phyloP scores from a whole-genome alignment of 2,113 vertebrate genomes.

The Daubentonia madagascariensis region DNA sequence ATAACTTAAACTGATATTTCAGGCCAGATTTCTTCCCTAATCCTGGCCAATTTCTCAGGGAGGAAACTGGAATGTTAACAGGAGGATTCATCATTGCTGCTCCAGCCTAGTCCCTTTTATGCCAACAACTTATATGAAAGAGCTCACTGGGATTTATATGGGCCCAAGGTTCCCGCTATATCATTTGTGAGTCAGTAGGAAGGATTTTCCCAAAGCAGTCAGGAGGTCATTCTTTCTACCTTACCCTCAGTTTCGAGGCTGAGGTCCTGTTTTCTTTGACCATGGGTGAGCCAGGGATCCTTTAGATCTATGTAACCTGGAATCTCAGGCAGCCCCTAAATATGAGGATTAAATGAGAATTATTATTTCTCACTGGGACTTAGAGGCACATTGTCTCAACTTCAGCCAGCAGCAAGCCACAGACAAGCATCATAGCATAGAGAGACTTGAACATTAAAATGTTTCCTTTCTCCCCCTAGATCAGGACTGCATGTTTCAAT shows the following conservation, averaged over 20 bases:
- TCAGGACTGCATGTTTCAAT: background rate
- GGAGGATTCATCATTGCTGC: background rate
- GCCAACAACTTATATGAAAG: background rate
- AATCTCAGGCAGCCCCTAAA: background rate
- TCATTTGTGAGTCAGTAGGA: background rate
- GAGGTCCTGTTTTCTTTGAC: background rate
- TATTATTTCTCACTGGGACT: background rate
- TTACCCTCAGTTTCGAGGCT: background rate
- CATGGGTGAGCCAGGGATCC: background rate
- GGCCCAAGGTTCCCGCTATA: background rate
- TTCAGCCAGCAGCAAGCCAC: background rate
- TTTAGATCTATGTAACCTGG: background rate
- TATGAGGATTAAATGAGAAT: background rate
- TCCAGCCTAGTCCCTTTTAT: background rate
- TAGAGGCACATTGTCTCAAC: background rate
- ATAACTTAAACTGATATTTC: conserved; percentile 21
- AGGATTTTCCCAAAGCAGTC: background rate
- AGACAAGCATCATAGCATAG: background rate
- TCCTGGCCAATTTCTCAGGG: background rate
- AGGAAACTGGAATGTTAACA: background rate
- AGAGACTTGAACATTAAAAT: background rate
- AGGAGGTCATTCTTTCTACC: background rate
- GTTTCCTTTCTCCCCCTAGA: background rate
- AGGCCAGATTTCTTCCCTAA: background rate
- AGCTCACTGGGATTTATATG: background rate